Percentiles rank a stretch among this genome's conserved stretches.
Evolutionary conservation across 2,888 invertebrate genomes (phyloP).

Genomic region (Ctenicera cuprea): DNA sequence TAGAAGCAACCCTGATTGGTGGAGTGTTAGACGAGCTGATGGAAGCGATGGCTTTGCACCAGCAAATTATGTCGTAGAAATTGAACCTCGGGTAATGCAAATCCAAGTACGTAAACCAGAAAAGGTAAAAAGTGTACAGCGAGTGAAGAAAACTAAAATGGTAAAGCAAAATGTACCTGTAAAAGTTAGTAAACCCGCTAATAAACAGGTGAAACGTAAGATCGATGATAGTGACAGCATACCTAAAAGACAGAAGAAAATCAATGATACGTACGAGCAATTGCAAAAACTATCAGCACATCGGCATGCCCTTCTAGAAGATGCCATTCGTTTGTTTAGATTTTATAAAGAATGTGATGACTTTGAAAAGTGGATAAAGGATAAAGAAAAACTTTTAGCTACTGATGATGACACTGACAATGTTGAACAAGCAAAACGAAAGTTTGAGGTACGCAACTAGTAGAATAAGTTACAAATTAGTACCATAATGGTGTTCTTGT

Average conservation of each 20-base stretch:
- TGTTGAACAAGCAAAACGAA: conserved; percentile 94
- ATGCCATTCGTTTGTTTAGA: conserved; percentile 92
- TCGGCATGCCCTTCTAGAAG: conserved; percentile 90
- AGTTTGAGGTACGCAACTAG: conserved; percentile 82
- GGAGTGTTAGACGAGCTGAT: conserved; percentile 94
- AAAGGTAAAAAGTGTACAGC: conserved; percentile 87
- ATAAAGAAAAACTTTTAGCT: conserved; percentile 91
- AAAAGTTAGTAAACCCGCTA: conserved; percentile 72
- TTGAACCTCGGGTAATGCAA: conserved; percentile 90
- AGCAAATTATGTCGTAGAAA: conserved; percentile 95
- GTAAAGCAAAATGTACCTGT: conserved; percentile 91
- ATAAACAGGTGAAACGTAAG: conserved; percentile 70
- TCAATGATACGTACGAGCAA: conserved; percentile 88
- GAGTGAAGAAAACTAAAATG: conserved; percentile 92
- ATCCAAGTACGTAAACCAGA: conserved; percentile 89
- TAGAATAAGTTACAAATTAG: not conserved
- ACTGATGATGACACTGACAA: conserved; percentile 90
- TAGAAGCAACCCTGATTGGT: conserved; percentile 98
- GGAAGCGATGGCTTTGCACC: conserved; percentile 98
- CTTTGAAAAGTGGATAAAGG: conserved; percentile 98
- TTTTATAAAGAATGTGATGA: conserved; percentile 98
- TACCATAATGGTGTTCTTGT: conserved; percentile 44
- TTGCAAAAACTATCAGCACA: conserved; percentile 87
- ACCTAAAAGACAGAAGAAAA: conserved; percentile 85
- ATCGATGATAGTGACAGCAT: conserved; percentile 83